phyloP scores from a whole-genome alignment of 2,888 invertebrate species.

The Hypomecis atomaria region DNA sequence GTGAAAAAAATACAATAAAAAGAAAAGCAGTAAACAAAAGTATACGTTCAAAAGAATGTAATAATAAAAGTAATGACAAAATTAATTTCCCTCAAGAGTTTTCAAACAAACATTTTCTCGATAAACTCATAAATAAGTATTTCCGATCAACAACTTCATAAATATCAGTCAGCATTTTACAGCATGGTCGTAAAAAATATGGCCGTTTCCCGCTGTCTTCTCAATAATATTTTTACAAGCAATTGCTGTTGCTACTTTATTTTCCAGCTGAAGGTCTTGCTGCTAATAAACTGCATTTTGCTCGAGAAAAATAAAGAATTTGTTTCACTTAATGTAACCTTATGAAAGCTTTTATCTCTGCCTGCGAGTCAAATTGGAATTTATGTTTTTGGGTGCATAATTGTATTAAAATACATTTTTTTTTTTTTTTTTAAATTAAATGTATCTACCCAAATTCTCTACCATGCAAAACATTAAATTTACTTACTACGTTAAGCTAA shows the following conservation, averaged over 20 bases:
- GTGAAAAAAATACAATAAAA: neutral
- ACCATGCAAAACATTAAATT: too few relatives aligned
- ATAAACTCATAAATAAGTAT: conserved; percentile 17
- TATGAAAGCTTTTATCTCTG: too few relatives aligned
- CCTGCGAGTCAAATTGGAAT: neutral
- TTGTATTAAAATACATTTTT: too few relatives aligned
- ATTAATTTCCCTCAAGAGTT: conserved; percentile 5
- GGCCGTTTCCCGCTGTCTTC: conserved; percentile 24
- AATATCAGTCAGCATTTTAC: conserved; percentile 31
- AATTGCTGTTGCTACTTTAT: conserved; percentile 15
- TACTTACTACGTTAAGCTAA: too few relatives aligned
- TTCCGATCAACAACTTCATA: conserved; percentile 25
- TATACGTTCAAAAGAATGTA: neutral
- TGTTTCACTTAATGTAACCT: too few relatives aligned
- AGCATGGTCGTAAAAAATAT: conserved; percentile 28
- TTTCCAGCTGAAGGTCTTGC: conserved; percentile 16
- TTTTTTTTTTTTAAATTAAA: too few relatives aligned
- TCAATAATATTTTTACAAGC: conserved; percentile 30
- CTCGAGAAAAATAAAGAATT: conserved; percentile 3
- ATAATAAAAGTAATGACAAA: neutral
- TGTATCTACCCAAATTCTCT: too few relatives aligned
- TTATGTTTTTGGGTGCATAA: neutral
- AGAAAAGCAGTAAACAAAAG: too few relatives aligned
- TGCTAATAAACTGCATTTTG: conserved; percentile 21
- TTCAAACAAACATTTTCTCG: conserved; percentile 6